Evolutionary conservation across 2,888 invertebrate genomes (phyloP).

Genomic region (Ectemnius lituratus): DNA sequence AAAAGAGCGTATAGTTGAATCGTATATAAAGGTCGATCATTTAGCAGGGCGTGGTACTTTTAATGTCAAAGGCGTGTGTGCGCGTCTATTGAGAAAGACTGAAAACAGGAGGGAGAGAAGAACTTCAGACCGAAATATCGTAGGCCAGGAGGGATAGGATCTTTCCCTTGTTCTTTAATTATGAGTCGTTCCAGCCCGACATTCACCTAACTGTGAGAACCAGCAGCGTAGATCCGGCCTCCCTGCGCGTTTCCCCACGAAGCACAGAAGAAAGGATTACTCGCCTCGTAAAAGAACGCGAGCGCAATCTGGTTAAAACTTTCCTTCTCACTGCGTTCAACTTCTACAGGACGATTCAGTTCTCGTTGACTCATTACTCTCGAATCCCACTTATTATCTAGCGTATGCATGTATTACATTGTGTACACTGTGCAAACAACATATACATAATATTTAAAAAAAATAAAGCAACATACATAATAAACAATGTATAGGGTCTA

Average conservation of each 20-base stretch:
- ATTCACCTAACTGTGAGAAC: constrained; percentile 62
- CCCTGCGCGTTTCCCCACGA: constrained; percentile 36
- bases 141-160: constrained; percentile 42
- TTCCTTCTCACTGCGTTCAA: constrained; percentile 15
- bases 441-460: no score
- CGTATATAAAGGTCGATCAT: no score
- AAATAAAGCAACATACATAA: no score
- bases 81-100: constrained; percentile 14
- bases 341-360: no score
- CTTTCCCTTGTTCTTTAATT: constrained; percentile 59
- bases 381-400: no score
- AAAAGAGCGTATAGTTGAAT: no score
- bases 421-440: no score
- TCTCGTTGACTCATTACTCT: no score
- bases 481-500: no score
- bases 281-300: constrained; percentile 43
- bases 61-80: background rate
- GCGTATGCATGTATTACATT: no score
- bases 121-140: constrained; percentile 48
- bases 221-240: constrained; percentile 63
- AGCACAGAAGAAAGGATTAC: constrained; percentile 48
- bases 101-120: constrained; percentile 23
- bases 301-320: constrained; percentile 31
- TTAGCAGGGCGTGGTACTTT: no score
- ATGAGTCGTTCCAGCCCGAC: constrained; percentile 50